Evolutionary conservation across 2,113 vertebrate genomes (phyloP), one percentile per base, ranked within the genome.

Genomic region (Thinocorus orbignyianus): DNA sequence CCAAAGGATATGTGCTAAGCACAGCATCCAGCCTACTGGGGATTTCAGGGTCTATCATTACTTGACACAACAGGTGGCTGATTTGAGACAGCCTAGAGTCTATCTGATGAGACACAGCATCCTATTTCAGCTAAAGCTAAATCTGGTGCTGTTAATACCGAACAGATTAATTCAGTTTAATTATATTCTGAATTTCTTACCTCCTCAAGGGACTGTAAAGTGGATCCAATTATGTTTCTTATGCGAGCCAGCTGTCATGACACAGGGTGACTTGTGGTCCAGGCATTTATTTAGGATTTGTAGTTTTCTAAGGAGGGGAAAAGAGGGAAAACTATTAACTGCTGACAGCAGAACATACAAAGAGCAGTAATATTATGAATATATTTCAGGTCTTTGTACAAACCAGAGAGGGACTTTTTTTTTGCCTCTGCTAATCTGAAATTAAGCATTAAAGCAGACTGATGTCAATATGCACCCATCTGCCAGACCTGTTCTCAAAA

Each of bases 111-210:
- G 90, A 88, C 25, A 46, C 10, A 94, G 51, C 30, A 58, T 64
- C 68, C 39, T 77, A 24, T 76, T 92, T 88, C 81, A 88, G 62
- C 42, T 82, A 41, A 92, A 73, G 51, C 55, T 92, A 84, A 66
- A 86, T 93, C 49, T 83, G 54, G 22, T 76, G 35, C 33, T 68
- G 39, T 88, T 96, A 95, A 93, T 92, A 60, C 54, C 54, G 57
- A 92, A 80, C 30, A 95, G 66, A 93, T 95, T 86, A 83, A 88
- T 92, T 92, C 62, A 55, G 20, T 81, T 92, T 95, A 92, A 95
- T 95, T 87, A 90, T 91, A 92, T 88, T 91, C 78, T 84, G 78
- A 74, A 68, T 81, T 81, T 90, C 69, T 61, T 95, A 65, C 54
- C n/a, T 93, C 57, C 79, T 92, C 57, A 74, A 72, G 61, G 42